Evolutionary conservation across 2,797 vertebrate genomes (phyloP).

Genomic region (Pseudochaenichthys georgianus): DNA sequence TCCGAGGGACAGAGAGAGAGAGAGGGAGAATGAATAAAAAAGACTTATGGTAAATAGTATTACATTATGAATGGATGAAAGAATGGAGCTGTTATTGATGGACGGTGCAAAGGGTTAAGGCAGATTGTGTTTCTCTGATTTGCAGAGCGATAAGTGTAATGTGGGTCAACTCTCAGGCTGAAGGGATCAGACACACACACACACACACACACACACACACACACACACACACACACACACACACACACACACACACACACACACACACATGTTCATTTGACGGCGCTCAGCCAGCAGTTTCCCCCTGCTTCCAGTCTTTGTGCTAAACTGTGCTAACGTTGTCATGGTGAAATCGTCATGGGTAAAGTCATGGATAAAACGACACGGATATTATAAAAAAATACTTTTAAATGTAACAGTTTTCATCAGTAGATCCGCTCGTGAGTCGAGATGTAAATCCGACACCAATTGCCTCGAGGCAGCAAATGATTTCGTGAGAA

Average conservation of each 20-base stretch:
- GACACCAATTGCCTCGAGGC: not conserved
- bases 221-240: not conserved
- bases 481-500: not conserved
- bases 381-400: not conserved
- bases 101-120: slow-evolving; percentile 26
- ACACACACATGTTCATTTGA: too few relatives aligned
- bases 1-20: slow-evolving; percentile 6
- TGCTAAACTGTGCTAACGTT: slow-evolving; percentile 6
- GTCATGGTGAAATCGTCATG: too few relatives aligned
- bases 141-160: slow-evolving; percentile 57
- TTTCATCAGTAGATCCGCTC: not conserved
- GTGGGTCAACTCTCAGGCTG: slow-evolving; percentile 68
- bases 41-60: too few relatives aligned
- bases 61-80: slow-evolving; percentile 28
- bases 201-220: too few relatives aligned
- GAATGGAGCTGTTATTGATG: slow-evolving; percentile 25
- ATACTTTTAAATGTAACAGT: not conserved
- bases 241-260: not conserved
- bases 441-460: not conserved
- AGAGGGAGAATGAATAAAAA: too few relatives aligned
- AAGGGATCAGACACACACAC: slow-evolving; percentile 31
- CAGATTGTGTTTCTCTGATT: slow-evolving; percentile 58
- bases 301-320: not conserved
- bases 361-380: too few relatives aligned
- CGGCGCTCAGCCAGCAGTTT: not conserved